Percentiles rank a stretch among this genome's conserved stretches.
These are phyloP conservation scores for Pelvicachromis taeniatus DNA, from an alignment of 2,113 vertebrate species.

Conservation along the genomic window DNA sequence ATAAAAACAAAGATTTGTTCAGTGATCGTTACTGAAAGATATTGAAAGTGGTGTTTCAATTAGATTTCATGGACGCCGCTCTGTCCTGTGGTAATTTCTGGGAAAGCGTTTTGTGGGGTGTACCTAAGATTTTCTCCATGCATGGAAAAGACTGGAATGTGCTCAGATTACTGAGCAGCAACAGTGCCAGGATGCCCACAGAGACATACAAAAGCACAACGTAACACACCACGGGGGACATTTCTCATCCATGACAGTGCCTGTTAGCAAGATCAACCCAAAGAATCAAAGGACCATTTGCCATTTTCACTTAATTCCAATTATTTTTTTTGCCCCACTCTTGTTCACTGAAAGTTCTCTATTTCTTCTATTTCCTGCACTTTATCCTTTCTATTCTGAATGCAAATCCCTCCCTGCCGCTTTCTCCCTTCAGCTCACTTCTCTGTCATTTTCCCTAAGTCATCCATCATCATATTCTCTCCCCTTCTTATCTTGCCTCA, in stretches of 20 bases:
- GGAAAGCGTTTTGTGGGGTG: not conserved
- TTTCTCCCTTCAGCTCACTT: not conserved
- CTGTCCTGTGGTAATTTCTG: not conserved
- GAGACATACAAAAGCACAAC: conserved; percentile 36
- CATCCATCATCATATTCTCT: conserved; percentile 33
- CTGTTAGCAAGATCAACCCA: conserved; percentile 10
- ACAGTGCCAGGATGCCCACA: conserved; percentile 24
- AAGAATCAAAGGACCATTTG: not conserved
- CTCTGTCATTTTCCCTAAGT: conserved; percentile 7
- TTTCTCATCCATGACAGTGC: conserved; percentile 17
- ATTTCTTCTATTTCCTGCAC: not conserved
- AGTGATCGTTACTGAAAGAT: not conserved
- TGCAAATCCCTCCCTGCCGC: not conserved
- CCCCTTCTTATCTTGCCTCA: conserved; percentile 26
- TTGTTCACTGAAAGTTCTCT: not conserved
- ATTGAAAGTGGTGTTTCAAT: not conserved
- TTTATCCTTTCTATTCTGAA: conserved; percentile 4
- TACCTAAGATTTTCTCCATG: not conserved
- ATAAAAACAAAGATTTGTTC: not conserved
- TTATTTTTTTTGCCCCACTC: not conserved
- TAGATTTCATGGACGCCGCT: not conserved
- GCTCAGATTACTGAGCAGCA: conserved; percentile 27
- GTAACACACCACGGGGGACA: conserved; percentile 8
- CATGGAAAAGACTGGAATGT: conserved; percentile 20
- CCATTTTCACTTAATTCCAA: not conserved